Evolutionary conservation across 2,113 vertebrate species (phyloP), one percentile per base, ranked within the genome.

Genomic region (Malurus melanocephalus): DNA sequence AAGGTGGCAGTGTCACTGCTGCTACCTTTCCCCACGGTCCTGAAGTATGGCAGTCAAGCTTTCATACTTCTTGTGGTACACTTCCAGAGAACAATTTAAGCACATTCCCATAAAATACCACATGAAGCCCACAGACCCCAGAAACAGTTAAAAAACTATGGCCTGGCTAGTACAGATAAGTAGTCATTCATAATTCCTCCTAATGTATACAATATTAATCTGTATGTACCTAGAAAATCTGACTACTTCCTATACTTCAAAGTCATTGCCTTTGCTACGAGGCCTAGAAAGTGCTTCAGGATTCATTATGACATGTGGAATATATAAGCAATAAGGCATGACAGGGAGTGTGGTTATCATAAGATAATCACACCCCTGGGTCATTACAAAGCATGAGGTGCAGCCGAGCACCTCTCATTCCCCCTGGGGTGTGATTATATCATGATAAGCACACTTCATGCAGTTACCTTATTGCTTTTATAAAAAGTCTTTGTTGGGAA

Each of bases 281-380:
- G 89, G 96, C 95, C 90, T 96, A 94, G 95, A 96, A 97, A 96
- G 94, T 96, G 96, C 95, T 97, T 97, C 97, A 97, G 94, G 94
- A 97, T 97, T 97, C 97, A 97, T 97, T 97, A 97, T 96, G 97
- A 97, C 92, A 97, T 96, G 95, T 96, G 95, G 96, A 97, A 96
- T 97, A 96, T 96, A 97, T 97, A 97, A 97, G 96, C 97, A 98
- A 97, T 95, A 98, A 97, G 96, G 94, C 95, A 97, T 97, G 97
- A 97, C 96, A 97, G 96, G 93, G 96, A 97, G 95, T 96, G 92
- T 93, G 95, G 96, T 97, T 97, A 97, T 97, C 97, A 95, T 96
- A 97, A 97, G 96, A 96, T 97, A 97, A 97, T 97, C 97, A 98
- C 96, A 97, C 97, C 96, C 97, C 92, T 95, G 97, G 97, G 97